These are phyloP conservation scores for Venustoraphidia nigricollis DNA, from an alignment of 2,888 invertebrate genomes.

Conservation along the genomic window DNA sequence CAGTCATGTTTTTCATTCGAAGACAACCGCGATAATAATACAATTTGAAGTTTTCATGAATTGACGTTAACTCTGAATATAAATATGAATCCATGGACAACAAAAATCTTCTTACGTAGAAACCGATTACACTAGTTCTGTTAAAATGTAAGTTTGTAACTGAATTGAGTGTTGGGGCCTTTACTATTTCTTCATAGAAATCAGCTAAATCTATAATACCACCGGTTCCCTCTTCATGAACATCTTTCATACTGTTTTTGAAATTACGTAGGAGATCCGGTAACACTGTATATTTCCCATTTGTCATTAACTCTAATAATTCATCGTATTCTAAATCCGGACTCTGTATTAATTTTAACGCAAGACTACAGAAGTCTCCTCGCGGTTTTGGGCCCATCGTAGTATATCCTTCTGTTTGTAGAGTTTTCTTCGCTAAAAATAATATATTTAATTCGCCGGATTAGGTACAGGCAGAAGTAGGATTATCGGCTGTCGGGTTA, in stretches of 20 bases:
- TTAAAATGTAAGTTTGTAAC: constrained; percentile 14
- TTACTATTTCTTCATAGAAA: constrained; percentile 14
- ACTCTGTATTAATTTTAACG: constrained; percentile 67
- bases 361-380: constrained; percentile 65
- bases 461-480: too few relatives aligned
- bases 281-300: constrained; percentile 40
- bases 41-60: constrained; percentile 53
- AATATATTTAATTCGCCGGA: background rate
- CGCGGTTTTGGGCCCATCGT: constrained; percentile 42
- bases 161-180: constrained; percentile 5
- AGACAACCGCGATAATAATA: constrained; percentile 37
- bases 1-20: too few relatives aligned
- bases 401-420: constrained; percentile 25
- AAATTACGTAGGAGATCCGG: constrained; percentile 41
- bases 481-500: too few relatives aligned
- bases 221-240: constrained; percentile 37
- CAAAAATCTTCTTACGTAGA: constrained; percentile 68
- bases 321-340: constrained; percentile 62
- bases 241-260: constrained; percentile 37
- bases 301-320: constrained; percentile 45
- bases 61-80: constrained; percentile 64
- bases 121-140: constrained; percentile 39
- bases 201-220: constrained; percentile 51
- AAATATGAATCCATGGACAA: constrained; percentile 69
- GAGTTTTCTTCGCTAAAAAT: constrained; percentile 28